phyloP scores from a whole-genome alignment of 2,888 invertebrate species.

The Ellobium chinense region DNA sequence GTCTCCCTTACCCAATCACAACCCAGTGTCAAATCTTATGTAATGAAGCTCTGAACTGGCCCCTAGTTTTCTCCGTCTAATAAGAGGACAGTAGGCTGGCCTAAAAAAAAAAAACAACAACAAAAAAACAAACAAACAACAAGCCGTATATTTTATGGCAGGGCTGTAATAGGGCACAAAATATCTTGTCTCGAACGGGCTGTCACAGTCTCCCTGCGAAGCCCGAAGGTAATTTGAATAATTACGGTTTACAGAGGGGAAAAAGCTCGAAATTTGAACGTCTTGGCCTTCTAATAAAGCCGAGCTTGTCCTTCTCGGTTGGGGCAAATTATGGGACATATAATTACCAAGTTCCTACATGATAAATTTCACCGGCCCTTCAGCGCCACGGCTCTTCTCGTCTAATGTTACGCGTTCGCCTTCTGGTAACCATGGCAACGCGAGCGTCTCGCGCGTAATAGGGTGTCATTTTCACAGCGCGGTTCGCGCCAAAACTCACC shows the following conservation, averaged over 20 bases:
- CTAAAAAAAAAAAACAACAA: too few relatives aligned
- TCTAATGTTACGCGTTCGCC: constrained; percentile 48
- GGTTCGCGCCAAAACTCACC: constrained; percentile 40
- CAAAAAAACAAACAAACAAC: too few relatives aligned
- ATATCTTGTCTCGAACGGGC: constrained; percentile 24
- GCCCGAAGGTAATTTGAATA: constrained; percentile 49
- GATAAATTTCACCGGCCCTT: constrained; percentile 44
- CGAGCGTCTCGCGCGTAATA: constrained; percentile 39
- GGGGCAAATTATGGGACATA: constrained; percentile 45
- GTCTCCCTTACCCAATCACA: background rate
- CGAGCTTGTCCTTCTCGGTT: constrained; percentile 21
- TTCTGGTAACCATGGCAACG: constrained; percentile 45
- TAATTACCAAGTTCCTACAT: constrained; percentile 49
- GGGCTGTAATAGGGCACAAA: constrained; percentile 14
- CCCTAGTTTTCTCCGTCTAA: background rate
- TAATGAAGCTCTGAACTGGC: background rate
- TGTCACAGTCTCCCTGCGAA: constrained; percentile 21
- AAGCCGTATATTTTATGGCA: constrained; percentile 28
- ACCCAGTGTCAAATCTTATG: background rate
- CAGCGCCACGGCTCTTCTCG: constrained; percentile 30
- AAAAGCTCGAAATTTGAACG: constrained; percentile 28
- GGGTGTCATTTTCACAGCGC: constrained; percentile 46
- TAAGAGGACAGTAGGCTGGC: background rate
- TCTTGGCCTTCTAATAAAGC: constrained; percentile 46
- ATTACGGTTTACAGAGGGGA: constrained; percentile 42